phyloP scores from a whole-genome alignment of 2,888 invertebrate species.

The Thecophora atra region DNA sequence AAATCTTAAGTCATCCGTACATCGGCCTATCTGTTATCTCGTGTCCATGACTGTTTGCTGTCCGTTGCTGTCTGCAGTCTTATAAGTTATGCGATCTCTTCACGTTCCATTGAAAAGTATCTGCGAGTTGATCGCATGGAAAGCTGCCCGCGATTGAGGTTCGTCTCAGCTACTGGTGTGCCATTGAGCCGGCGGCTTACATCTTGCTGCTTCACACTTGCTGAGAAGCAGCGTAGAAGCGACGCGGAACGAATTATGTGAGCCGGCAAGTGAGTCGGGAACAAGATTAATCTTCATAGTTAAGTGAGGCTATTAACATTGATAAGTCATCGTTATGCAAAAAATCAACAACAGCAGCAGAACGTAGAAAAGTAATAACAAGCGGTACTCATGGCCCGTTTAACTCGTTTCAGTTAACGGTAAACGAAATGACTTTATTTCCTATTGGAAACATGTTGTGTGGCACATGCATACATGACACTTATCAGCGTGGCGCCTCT shows the following conservation, averaged over 20 bases:
- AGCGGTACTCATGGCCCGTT: too few species aligned
- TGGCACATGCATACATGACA: neutral
- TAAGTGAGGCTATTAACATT: slow-evolving; percentile 48
- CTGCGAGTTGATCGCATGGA: slow-evolving; percentile 5
- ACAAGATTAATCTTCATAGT: slow-evolving; percentile 45
- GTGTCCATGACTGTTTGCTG: neutral
- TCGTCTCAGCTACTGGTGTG: neutral
- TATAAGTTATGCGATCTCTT: slow-evolving; percentile 26
- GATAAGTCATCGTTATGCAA: slow-evolving; percentile 41
- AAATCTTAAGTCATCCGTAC: neutral
- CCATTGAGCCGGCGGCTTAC: slow-evolving; percentile 12
- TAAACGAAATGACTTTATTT: slow-evolving; percentile 34
- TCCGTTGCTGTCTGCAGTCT: neutral
- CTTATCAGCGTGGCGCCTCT: too few species aligned
- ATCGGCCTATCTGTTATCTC: neutral
- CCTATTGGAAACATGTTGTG: neutral
- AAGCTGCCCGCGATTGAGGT: neutral
- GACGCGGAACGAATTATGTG: neutral
- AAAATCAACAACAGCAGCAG: neutral
- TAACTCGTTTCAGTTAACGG: neutral
- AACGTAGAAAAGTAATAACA: neutral
- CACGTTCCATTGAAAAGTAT: slow-evolving; percentile 23
- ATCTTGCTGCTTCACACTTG: slow-evolving; percentile 39
- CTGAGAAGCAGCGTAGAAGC: slow-evolving; percentile 1
- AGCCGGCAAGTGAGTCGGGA: slow-evolving; percentile 31